Base-by-base conservation (phyloP, 2,888 invertebrate species). In the Unio delphinus region DNA sequence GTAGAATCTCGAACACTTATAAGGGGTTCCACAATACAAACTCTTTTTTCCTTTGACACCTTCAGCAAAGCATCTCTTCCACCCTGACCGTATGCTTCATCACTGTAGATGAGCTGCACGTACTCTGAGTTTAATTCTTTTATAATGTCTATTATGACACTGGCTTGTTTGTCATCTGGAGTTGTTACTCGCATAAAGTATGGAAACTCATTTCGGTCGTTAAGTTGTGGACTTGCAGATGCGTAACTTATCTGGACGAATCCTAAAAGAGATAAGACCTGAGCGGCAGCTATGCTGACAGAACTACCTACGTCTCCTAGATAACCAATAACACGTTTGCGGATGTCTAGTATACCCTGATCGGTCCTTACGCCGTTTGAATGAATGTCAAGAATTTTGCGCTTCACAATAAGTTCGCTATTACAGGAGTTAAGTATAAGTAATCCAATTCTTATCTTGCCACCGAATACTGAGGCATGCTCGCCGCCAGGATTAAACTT, bases 1-100 rank as follows among this genome's bases (percentile, higher is more conserved):
- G 1, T 23, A 58, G 58, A 23, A 26, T 23, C 58, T 73, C 63
- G 28, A 63, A 23, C 7, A 72, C 63, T 61, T 64, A 45, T 3
- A 73, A 55, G 23, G 55, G 69, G 17, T 64, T 62, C 8, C 59
- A 60, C 61, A 23, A 69, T 56, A 23, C 69, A 65, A 20, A 65
- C 64, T 11, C 61, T 61, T 11, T 7, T 34, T 2, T 64, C n/a
- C 18, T 69, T 64, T 11, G 64, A 60, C 8, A 20, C 65, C 1
- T 1, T 61, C 45, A 55, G 20, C 20, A 61, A 11, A 1, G 61
- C 11, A 20, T 23, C 28, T n/a, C 20, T 28, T 20, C 61, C 23
- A 30, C 61, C 30, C 26, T 30, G 20, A 26, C 61, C 61, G 4
- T 26, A 61, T 0, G 61, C 61, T 26, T 30, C 61, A 20, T 61